phyloP scores from a whole-genome alignment of 92 coral and sea anemone species.

The Phenganax marumi region DNA sequence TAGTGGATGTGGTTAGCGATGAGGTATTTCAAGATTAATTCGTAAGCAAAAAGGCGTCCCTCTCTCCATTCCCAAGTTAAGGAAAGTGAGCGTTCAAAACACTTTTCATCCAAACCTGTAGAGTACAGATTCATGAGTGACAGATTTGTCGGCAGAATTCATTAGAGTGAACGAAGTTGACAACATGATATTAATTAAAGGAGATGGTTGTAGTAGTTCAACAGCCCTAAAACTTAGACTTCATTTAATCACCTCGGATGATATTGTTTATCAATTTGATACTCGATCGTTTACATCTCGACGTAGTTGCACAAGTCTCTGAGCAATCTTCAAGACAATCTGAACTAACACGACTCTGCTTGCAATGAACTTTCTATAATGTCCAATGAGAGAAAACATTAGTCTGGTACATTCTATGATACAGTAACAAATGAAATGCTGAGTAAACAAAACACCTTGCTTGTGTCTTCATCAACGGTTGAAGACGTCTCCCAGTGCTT shows the following conservation, averaged over 20 bases:
- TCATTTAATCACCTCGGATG: no score
- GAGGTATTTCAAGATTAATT: constrained; percentile 81
- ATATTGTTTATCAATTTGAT: constrained; percentile 25
- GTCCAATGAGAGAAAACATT: not conserved
- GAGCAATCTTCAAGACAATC: constrained; percentile 18
- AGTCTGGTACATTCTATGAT: not conserved
- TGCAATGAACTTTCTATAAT: not conserved
- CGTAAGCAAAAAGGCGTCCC: constrained; percentile 93
- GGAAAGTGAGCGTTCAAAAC: constrained; percentile 64
- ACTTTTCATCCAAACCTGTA: constrained; percentile 48
- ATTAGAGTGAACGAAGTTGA: no score
- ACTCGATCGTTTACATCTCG: constrained; percentile 30
- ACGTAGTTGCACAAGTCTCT: constrained; percentile 7
- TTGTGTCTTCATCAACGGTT: not conserved
- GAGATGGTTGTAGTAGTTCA: no score
- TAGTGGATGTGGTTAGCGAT: constrained; percentile 96
- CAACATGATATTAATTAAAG: no score
- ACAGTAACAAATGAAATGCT: not conserved
- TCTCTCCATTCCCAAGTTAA: constrained; percentile 99
- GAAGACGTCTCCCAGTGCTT: constrained; percentile 73
- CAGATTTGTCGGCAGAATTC: not conserved
- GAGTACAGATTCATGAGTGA: not conserved
- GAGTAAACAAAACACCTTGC: not conserved
- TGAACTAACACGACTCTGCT: not conserved
- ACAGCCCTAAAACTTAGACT: no score